A percentile compares a stretch with the other conserved stretches of the same genome.
These are phyloP conservation scores for Mesorhabditis sp. DNA, from an alignment of 2,888 invertebrate species.

Conservation along the genomic window DNA sequence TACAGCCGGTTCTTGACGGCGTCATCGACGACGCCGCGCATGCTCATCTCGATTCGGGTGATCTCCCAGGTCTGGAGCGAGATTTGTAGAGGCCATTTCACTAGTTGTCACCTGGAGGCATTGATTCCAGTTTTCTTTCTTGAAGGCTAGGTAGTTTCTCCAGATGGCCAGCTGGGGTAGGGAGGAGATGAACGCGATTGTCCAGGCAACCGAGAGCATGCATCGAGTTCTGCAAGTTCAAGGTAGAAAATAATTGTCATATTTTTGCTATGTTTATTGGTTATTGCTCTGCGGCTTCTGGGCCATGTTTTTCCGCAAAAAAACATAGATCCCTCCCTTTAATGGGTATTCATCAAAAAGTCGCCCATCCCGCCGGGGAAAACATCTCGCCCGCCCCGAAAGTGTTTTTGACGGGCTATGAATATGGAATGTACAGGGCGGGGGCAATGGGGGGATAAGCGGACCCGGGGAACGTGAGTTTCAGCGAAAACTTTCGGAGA, in stretches of 20 bases:
- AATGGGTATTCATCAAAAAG: too few species aligned
- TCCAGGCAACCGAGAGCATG: conserved; percentile 34
- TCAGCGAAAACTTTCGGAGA: too few species aligned
- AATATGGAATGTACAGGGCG: too few species aligned
- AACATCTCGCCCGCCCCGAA: too few species aligned
- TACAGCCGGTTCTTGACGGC: not conserved
- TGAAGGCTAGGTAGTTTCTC: conserved; percentile 47
- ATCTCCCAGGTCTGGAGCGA: conserved; percentile 51
- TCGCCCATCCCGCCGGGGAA: too few species aligned
- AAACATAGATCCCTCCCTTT: too few species aligned
- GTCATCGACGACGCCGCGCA: not conserved
- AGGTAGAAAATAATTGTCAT: not conserved
- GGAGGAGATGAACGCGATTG: conserved; percentile 41
- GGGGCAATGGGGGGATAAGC: too few species aligned
- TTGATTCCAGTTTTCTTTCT: conserved; percentile 52
- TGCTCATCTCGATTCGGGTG: conserved; percentile 26
- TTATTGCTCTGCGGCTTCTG: too few species aligned
- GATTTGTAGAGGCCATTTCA: not conserved
- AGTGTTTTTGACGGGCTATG: too few species aligned
- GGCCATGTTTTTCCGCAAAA: too few species aligned
- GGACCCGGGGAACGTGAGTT: too few species aligned
- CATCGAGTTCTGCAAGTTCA: not conserved
- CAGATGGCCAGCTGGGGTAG: conserved; percentile 51
- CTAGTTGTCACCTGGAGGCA: conserved; percentile 34
- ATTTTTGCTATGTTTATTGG: not conserved